Evolutionary conservation across 2,113 vertebrate species (phyloP).

Genomic region (Eleginops maclovinus): DNA sequence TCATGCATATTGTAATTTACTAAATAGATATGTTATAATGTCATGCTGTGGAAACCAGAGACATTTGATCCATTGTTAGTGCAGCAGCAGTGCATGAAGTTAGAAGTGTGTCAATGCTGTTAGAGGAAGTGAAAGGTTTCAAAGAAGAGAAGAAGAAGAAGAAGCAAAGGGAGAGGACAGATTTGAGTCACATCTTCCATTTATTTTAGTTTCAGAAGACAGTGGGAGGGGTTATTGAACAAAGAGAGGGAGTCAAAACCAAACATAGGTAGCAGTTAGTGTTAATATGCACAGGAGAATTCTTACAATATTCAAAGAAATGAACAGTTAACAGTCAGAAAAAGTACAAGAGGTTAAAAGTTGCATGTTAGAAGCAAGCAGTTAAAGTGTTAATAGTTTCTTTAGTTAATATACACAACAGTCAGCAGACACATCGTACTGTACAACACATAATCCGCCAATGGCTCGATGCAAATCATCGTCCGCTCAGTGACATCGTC

Average conservation of each 20-base stretch:
- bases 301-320: conserved; percentile 70
- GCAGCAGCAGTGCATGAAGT: neutral
- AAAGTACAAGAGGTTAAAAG: conserved; percentile 68
- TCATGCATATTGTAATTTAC: neutral
- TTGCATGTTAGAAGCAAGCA: conserved; percentile 75
- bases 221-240: conserved; percentile 71
- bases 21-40: neutral
- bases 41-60: conserved; percentile 15
- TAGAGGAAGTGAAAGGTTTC: conserved; percentile 16
- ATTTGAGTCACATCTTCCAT: conserved; percentile 71
- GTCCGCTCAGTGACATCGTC: conserved; percentile 38
- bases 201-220: conserved; percentile 82
- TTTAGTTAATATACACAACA: conserved; percentile 79
- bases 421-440: conserved; percentile 54
- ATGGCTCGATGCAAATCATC: conserved; percentile 46
- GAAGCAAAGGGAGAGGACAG: conserved; percentile 65
- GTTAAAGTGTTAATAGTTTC: conserved; percentile 74
- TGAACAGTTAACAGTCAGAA: conserved; percentile 76
- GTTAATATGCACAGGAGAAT: conserved; percentile 80
- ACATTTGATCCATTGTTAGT: neutral
- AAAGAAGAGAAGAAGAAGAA: conserved; percentile 37
- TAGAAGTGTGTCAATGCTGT: conserved; percentile 49
- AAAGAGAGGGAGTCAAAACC: conserved; percentile 35
- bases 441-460: conserved; percentile 53
- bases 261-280: conserved; percentile 69